Evolutionary conservation across 2,797 vertebrate species (phyloP), one percentile per base, ranked within the genome.

Genomic region (Pseudopleuronectes americanus): DNA sequence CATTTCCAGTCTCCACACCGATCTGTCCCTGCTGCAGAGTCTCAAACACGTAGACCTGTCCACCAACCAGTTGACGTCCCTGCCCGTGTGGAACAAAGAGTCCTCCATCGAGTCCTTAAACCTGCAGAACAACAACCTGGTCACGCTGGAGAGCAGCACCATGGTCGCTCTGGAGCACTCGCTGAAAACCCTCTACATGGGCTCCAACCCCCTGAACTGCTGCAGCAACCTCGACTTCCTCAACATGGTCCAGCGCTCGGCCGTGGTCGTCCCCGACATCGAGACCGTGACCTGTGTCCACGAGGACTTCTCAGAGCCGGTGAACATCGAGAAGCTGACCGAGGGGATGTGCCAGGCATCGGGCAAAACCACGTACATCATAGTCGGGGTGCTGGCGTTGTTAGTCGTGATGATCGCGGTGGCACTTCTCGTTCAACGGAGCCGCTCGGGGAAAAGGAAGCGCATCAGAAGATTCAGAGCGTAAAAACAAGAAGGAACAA

Each of bases 161-260:
- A 93, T 98, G 72, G 84, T 92, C 0, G 91, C 91, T 9, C 81
- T 99, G 87, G 93, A 96, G 78, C 92, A 74, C 67, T 96, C 96
- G 0, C 94, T 99, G 2, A 95, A 93, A 74, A 96, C 93, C 24
- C 91, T 99, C 38, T 97, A 97, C 85, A 89, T 99, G 63, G 90
- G 94, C 3, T 96, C 96, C 10, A 99, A 99, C 76, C 97, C 97
- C 0, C 94, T 99, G 16, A 94, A 75, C 79, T 99, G 98, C 93
- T 99, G 98, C 0, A 93, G 92, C 66, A 98, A 97, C 26, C 77
- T 92, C 13, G 95, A 92, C 89, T 93, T 98, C 24, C 91, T 96
- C 0, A 90, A 92, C 0, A 93, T 97, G 91, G 90, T 97, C 41
- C 95, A 94, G 78, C 92, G 90, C 73, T 94, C 95, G 1, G 88